Evolutionary conservation across 2,797 vertebrate genomes (phyloP).

Genomic region (Sitta carolinensis): DNA sequence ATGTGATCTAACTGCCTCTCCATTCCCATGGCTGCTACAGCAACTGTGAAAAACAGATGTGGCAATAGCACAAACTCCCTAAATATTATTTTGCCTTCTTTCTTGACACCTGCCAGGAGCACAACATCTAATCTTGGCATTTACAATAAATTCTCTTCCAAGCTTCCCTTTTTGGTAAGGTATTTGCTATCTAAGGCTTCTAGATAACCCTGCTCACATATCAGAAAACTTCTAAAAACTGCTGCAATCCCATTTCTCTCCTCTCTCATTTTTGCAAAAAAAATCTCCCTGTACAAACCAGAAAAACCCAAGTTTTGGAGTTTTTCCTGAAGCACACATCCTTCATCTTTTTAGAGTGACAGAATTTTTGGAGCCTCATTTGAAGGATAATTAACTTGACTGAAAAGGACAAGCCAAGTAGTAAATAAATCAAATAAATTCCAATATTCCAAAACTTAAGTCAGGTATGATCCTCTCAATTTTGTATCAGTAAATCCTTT

Average conservation of each 20-base stretch:
- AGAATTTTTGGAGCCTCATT: background rate
- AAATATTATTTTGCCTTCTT: background rate
- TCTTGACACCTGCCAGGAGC: background rate
- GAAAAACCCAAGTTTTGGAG: background rate
- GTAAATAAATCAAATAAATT: background rate
- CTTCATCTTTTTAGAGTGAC: background rate
- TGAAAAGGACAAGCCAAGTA: background rate
- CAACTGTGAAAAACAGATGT: background rate
- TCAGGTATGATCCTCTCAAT: background rate
- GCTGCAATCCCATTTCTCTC: background rate
- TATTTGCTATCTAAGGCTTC: background rate
- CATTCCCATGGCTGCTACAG: background rate
- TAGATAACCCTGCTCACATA: background rate
- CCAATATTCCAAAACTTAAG: background rate
- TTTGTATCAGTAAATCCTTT: background rate
- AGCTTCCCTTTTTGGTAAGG: background rate
- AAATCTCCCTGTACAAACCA: background rate
- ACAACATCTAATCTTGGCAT: background rate
- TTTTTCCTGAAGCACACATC: accelerated
- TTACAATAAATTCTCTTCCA: background rate
- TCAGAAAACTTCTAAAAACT: background rate
- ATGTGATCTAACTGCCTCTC: accelerated
- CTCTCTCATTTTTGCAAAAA: background rate
- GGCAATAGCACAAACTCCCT: background rate
- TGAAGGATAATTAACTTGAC: background rate